Percentiles rank a stretch among this genome's conserved stretches.
Conservation (phyloP, 1,140 invertebrate species). For the Drosophila pandora region DNA sequence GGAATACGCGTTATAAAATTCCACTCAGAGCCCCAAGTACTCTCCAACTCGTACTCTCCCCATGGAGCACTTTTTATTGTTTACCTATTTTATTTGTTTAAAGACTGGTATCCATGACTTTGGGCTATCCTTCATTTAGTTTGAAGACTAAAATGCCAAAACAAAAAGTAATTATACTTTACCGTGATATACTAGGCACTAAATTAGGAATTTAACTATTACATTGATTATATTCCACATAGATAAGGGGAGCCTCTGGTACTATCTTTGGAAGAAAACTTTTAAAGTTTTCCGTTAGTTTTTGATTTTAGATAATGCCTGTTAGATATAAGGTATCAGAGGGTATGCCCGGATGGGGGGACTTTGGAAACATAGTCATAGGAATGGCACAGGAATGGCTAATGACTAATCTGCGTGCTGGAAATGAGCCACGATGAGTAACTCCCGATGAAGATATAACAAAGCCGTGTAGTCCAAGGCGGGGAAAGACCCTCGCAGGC, state of each 20-base stretch:
- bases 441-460: conserved; percentile 13
- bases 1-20: conserved; percentile 10
- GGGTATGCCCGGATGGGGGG: conserved; percentile 18
- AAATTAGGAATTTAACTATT: background rate
- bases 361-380: background rate
- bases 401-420: conserved; percentile 43
- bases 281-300: conserved; percentile 39
- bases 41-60: background rate
- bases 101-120: background rate
- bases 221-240: background rate
- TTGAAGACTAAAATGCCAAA: background rate
- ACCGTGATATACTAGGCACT: background rate
- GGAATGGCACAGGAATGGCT: conserved; percentile 23
- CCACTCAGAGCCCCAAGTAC: conserved; percentile 5
- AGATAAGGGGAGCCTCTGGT: background rate
- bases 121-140: background rate
- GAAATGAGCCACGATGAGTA: conserved; percentile 32
- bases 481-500: conserved; percentile 25
- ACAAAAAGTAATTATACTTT: too few relatives aligned
- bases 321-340: conserved; percentile 1
- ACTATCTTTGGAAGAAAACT: conserved; percentile 5
- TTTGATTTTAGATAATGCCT: conserved; percentile 7
- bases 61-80: background rate
- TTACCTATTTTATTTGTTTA: background rate
- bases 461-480: conserved; percentile 10